phyloP scores from a whole-genome alignment of 2,797 vertebrate genomes.

The Enteromius unitaeniatus region DNA sequence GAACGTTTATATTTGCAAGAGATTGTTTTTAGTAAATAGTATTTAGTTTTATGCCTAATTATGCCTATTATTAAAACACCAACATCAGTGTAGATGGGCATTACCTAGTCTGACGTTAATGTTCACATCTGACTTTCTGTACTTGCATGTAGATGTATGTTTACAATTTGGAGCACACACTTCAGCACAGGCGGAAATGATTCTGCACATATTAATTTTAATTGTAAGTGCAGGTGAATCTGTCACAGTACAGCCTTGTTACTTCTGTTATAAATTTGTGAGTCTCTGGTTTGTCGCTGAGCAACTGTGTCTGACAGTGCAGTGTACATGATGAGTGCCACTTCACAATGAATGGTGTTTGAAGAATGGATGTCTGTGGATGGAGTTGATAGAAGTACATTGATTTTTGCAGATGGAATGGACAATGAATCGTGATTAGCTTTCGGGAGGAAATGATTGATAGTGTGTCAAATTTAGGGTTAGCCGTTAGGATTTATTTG shows the following conservation, averaged over 20 bases:
- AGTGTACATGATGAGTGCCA: not conserved
- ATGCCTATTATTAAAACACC: not conserved
- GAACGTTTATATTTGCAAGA: not conserved
- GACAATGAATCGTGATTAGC: constrained; percentile 32
- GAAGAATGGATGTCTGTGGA: constrained; percentile 18
- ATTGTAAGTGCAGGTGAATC: not conserved
- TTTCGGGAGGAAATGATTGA: not conserved
- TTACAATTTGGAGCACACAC: not conserved
- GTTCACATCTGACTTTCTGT: not conserved
- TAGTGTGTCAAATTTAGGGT: not conserved
- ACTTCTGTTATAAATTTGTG: not conserved
- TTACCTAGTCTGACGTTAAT: not conserved
- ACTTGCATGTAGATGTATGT: not conserved
- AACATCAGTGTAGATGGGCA: not conserved
- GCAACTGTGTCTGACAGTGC: not conserved
- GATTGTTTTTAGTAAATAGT: not conserved
- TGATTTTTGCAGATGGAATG: constrained; percentile 21
- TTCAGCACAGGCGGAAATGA: not conserved
- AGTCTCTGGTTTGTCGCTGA: constrained; percentile 7
- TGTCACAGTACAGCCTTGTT: not conserved
- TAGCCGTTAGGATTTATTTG: constrained; percentile 22
- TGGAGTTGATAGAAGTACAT: constrained; percentile 16
- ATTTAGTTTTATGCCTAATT: not conserved
- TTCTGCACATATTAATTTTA: not conserved
- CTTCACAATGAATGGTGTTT: constrained; percentile 14